Percentiles rank a stretch among this genome's conserved stretches.
These are phyloP conservation scores for Caretta caretta DNA, from an alignment of 2,113 vertebrate genomes.

Conservation along the genomic window DNA sequence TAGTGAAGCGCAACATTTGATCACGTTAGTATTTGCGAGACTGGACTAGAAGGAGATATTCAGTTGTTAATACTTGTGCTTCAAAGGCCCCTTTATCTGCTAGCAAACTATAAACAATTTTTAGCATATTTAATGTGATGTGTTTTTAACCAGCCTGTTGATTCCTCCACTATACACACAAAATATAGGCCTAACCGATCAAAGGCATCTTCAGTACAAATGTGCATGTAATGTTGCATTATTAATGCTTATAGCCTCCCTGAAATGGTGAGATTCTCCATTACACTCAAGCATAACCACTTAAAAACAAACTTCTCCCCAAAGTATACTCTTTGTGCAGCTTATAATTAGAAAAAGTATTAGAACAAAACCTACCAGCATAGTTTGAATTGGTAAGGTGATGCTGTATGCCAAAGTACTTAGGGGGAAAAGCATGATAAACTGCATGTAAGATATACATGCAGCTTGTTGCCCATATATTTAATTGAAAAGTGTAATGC, in stretches of 20 bases:
- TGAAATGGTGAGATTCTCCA: background rate
- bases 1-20: background rate
- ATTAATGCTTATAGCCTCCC: background rate
- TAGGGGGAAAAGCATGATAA: background rate
- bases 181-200: conserved; percentile 17
- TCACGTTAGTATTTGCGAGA: background rate
- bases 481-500: background rate
- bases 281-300: background rate
- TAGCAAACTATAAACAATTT: conserved; percentile 3
- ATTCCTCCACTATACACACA: background rate
- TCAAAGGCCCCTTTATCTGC: background rate
- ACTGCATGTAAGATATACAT: background rate
- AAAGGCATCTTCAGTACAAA: conserved; percentile 13
- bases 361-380: background rate
- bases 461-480: background rate
- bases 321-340: background rate
- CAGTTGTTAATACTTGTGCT: background rate
- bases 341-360: background rate
- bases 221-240: conserved; percentile 1
- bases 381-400: background rate
- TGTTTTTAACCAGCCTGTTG: conserved; percentile 42
- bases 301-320: conserved; percentile 3
- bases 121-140: background rate
- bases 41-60: background rate
- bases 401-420: background rate